Evolutionary conservation across 1,140 invertebrate genomes (phyloP).

Genomic region (Pogonomyrmex barbatus): DNA sequence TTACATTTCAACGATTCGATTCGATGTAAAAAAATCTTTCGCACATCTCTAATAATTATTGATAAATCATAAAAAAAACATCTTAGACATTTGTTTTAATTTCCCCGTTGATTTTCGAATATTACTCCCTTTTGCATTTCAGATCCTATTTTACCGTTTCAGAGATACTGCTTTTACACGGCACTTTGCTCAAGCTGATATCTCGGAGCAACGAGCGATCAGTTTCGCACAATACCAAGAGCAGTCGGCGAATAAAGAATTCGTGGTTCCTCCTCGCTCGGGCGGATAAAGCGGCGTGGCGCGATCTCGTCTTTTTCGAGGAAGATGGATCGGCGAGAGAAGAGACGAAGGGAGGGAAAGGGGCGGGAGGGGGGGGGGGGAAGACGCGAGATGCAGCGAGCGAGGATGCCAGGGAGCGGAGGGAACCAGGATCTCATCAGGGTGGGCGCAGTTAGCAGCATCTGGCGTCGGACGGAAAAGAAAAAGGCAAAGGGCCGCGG

Average conservation of each 20-base stretch:
- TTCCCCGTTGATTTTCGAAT: background rate
- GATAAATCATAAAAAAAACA: too few relatives aligned
- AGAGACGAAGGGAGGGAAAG: background rate
- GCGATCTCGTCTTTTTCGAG: constrained; percentile 53
- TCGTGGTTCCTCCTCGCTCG: constrained; percentile 39
- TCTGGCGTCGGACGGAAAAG: constrained; percentile 72
- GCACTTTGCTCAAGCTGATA: background rate
- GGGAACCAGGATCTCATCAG: constrained; percentile 68
- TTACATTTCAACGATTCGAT: too few relatives aligned
- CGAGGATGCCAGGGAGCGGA: background rate
- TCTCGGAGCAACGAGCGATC: constrained; percentile 12
- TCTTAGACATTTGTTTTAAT: too few relatives aligned
- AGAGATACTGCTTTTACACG: constrained; percentile 17
- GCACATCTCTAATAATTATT: too few relatives aligned
- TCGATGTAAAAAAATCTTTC: too few relatives aligned
- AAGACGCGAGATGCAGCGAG: constrained; percentile 31
- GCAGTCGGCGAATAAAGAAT: constrained; percentile 52
- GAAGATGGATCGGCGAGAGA: constrained; percentile 56
- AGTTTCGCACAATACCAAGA: constrained; percentile 39
- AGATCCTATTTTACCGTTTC: background rate
- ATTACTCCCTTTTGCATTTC: background rate
- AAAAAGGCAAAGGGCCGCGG: constrained; percentile 43
- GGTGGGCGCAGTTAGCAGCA: constrained; percentile 76
- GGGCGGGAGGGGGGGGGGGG: background rate
- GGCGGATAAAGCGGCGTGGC: constrained; percentile 43